A percentile compares a stretch with the other conserved stretches of the same genome.
phyloP scores from a whole-genome alignment of 2,797 vertebrate genomes.

The Onychomys leucogaster region DNA sequence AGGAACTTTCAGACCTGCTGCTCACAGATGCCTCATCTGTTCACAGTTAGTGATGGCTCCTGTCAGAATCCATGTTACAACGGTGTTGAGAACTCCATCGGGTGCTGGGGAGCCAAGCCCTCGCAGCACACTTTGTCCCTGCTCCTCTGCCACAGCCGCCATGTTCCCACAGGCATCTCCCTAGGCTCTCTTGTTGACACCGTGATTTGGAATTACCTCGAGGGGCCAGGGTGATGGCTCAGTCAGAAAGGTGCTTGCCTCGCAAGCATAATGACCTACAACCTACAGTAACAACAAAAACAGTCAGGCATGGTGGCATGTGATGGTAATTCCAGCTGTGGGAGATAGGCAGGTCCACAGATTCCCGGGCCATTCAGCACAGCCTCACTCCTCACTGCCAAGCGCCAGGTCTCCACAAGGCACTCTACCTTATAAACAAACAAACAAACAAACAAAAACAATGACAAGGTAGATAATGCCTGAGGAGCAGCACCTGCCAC shows the following conservation, averaged over 20 bases:
- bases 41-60: neutral
- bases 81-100: conserved; percentile 30
- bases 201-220: neutral
- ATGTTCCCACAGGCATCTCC: neutral
- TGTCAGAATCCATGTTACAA: neutral
- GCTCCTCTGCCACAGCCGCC: neutral
- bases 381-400: neutral
- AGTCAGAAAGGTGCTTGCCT: neutral
- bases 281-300: neutral
- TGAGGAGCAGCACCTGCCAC: neutral
- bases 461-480: neutral
- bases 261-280: neutral
- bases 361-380: neutral
- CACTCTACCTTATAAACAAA: neutral
- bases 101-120: neutral
- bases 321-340: neutral
- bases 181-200: neutral
- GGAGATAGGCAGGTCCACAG: neutral
- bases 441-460: neutral
- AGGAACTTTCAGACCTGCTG: neutral
- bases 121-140: neutral
- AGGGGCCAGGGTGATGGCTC: neutral
- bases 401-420: neutral
- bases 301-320: too few relatives aligned
- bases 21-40: neutral